A percentile compares a stretch with the other conserved stretches of the same genome.
phyloP scores from a whole-genome alignment of 2,113 vertebrate genomes.

The Panthera tigris region DNA sequence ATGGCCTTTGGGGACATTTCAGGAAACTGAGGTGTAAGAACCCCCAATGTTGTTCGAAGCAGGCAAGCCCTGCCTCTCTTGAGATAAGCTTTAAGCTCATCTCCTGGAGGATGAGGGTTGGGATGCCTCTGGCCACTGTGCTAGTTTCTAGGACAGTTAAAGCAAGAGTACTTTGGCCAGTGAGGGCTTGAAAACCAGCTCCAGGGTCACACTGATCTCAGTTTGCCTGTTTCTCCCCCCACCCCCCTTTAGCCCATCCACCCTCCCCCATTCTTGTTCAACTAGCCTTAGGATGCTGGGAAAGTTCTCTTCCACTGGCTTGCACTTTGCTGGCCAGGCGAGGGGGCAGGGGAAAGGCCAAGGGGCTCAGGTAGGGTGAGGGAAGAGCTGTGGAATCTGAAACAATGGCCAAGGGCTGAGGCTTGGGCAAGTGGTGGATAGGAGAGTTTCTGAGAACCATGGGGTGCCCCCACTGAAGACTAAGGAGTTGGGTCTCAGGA shows the following conservation, averaged over 20 bases:
- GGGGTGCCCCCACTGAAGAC: neutral
- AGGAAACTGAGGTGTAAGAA: neutral
- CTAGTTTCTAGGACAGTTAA: conserved; percentile 5
- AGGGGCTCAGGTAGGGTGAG: neutral
- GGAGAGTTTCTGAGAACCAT: neutral
- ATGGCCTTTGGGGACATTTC: neutral
- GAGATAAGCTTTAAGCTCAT: neutral
- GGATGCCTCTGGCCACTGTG: neutral
- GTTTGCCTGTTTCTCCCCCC: neutral
- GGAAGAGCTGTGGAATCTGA: neutral
- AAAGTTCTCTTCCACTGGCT: neutral
- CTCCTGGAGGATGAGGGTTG: neutral
- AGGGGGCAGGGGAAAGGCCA: neutral
- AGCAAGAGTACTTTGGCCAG: neutral
- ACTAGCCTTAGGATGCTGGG: neutral
- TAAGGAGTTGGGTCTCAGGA: neutral
- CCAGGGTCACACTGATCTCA: neutral
- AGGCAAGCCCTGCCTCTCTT: neutral
- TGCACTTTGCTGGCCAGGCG: neutral
- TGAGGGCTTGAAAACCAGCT: neutral
- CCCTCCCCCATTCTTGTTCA: neutral
- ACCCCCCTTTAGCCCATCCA: neutral
- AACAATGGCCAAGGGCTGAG: neutral
- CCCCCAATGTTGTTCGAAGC: neutral
- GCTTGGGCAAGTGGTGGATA: neutral